phyloP scores from a whole-genome alignment of 2,113 vertebrate genomes.

The Ptychochromis oligacanthus region DNA sequence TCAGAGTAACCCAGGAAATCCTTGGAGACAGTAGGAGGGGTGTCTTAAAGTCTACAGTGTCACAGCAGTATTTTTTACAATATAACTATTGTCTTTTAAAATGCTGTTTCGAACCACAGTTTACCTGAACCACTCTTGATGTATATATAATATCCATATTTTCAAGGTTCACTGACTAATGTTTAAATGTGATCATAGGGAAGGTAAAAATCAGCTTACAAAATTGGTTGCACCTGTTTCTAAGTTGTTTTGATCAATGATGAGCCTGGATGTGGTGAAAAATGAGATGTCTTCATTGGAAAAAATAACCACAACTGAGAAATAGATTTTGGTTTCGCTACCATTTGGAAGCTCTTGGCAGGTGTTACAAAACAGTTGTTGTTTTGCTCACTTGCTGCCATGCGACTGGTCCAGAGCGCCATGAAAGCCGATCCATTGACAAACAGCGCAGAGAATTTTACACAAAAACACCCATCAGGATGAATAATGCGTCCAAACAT shows the following conservation, averaged over 20 bases:
- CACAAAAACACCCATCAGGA: constrained; percentile 58
- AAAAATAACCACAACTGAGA: constrained; percentile 8
- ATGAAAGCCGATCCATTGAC: constrained; percentile 55
- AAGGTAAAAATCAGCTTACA: not conserved
- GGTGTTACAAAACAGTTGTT: constrained; percentile 44
- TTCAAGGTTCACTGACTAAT: not conserved
- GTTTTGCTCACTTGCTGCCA: constrained; percentile 59
- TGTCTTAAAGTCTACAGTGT: not conserved
- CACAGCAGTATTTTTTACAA: not conserved
- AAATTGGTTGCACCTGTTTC: constrained; percentile 10
- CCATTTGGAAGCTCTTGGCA: constrained; percentile 43
- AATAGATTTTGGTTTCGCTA: constrained; percentile 21
- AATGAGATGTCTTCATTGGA: constrained; percentile 10
- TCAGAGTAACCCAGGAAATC: not conserved
- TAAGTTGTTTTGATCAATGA: not conserved
- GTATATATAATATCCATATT: not conserved
- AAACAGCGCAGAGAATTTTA: constrained; percentile 51
- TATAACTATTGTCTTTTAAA: not conserved
- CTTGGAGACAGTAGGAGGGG: not conserved
- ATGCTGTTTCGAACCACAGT: not conserved
- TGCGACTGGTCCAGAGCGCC: constrained; percentile 19
- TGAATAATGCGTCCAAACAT: constrained; percentile 68
- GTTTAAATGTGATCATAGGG: not conserved
- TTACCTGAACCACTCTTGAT: not conserved
- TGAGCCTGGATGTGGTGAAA: constrained; percentile 22